These are phyloP conservation scores for Epinotia brunnichana DNA, from an alignment of 2,888 invertebrate genomes.

Conservation along the genomic window DNA sequence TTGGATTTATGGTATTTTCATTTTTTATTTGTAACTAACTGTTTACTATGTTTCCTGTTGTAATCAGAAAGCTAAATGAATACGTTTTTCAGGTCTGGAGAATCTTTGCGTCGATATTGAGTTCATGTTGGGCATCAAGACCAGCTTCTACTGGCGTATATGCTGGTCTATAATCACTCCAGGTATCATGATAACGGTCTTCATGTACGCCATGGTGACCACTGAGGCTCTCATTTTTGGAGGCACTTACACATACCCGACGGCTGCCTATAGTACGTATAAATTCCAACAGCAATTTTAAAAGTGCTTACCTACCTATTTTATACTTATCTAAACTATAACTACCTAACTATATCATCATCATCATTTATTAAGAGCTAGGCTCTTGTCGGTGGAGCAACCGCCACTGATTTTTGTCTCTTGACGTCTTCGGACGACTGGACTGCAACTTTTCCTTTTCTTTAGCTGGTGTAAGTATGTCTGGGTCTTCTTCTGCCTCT, in stretches of 20 bases:
- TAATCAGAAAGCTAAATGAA: neutral
- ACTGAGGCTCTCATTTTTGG: constrained; percentile 83
- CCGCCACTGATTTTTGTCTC: too few species aligned
- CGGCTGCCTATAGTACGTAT: constrained; percentile 77
- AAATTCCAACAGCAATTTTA: too few species aligned
- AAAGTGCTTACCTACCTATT: too few species aligned
- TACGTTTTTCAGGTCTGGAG: constrained; percentile 46
- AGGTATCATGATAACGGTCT: constrained; percentile 83
- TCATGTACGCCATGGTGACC: constrained; percentile 85
- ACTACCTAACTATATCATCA: too few species aligned
- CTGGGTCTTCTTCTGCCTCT: too few species aligned
- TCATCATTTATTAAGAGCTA: too few species aligned
- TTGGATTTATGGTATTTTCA: constrained; percentile 85
- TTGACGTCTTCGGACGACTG: too few species aligned
- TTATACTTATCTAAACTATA: too few species aligned
- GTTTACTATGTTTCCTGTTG: neutral
- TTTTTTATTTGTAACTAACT: neutral
- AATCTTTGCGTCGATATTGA: constrained; percentile 81
- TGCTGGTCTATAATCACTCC: constrained; percentile 88
- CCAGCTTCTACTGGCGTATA: constrained; percentile 86
- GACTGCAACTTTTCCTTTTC: too few species aligned
- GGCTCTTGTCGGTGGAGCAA: too few species aligned
- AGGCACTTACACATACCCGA: constrained; percentile 74
- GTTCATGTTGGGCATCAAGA: constrained; percentile 87
- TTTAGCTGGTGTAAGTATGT: too few species aligned